Conservation (phyloP, 2,797 vertebrate genomes). For the Psittacula derbiana region DNA sequence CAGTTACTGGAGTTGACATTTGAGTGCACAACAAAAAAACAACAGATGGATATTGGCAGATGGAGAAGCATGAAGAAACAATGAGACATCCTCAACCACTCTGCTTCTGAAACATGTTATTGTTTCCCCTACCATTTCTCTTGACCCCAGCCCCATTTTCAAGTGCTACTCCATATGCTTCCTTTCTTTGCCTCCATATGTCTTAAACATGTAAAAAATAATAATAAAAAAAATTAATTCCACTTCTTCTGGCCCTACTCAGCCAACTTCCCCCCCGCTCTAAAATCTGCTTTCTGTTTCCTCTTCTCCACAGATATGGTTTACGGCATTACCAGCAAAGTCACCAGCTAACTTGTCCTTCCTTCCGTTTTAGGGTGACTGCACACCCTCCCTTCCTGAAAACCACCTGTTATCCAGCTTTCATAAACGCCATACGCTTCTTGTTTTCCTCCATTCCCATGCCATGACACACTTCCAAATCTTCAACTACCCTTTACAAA, state of each 20-base stretch:
- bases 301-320: not conserved
- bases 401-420: slow-evolving; percentile 50
- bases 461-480: slow-evolving; percentile 43
- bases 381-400: slow-evolving; percentile 36
- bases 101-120: slow-evolving; percentile 54
- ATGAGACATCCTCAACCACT: slow-evolving; percentile 58
- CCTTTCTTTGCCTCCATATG: slow-evolving; percentile 57
- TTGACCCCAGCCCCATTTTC: slow-evolving; percentile 46
- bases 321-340: not conserved
- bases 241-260: not conserved
- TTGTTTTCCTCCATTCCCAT: slow-evolving; percentile 51
- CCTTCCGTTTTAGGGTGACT: slow-evolving; percentile 3
- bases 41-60: slow-evolving; percentile 69
- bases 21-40: slow-evolving; percentile 58
- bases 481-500: not conserved
- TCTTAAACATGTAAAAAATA: not conserved
- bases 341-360: not conserved
- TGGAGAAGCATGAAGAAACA: slow-evolving; percentile 63
- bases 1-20: slow-evolving; percentile 59
- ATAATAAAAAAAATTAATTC: not conserved
- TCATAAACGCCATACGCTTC: not conserved
- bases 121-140: slow-evolving; percentile 58
- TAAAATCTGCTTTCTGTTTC: not conserved
- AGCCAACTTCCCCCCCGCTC: not conserved
- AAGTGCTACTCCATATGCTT: slow-evolving; percentile 54